These are phyloP conservation scores for Leucoraja erinaceus DNA, from an alignment of 2,113 vertebrate species.

Conservation along the genomic window DNA sequence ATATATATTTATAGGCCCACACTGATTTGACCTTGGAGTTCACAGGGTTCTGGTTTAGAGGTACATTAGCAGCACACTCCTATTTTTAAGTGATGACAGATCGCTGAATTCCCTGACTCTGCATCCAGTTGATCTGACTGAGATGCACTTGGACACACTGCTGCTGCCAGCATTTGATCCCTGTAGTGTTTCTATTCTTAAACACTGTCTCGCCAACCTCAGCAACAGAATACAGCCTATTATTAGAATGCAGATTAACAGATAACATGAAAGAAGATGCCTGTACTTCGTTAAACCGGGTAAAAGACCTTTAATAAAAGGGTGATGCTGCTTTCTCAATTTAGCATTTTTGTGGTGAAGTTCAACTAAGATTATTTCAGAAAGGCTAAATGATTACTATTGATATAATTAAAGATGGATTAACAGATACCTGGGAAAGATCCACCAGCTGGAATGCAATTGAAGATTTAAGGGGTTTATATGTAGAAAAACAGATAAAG, in stretches of 20 bases:
- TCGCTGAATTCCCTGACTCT: conserved; percentile 9
- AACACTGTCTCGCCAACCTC: conserved; percentile 13
- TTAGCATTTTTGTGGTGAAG: neutral
- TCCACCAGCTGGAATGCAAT: neutral
- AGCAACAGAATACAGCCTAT: conserved; percentile 19
- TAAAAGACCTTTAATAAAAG: neutral
- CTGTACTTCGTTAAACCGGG: neutral
- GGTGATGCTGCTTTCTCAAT: neutral
- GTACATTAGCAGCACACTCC: neutral
- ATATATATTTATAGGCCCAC: neutral
- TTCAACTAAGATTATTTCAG: neutral
- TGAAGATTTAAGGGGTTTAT: neutral
- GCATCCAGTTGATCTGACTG: conserved; percentile 17
- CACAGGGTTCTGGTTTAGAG: neutral
- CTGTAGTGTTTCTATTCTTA: conserved; percentile 30
- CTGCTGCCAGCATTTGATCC: conserved; percentile 14
- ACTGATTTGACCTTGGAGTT: conserved; percentile 21
- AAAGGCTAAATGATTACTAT: neutral
- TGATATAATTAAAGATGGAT: neutral
- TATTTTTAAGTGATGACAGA: conserved; percentile 37
- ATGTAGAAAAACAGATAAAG: neutral
- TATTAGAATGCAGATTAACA: conserved; percentile 33
- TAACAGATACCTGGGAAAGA: neutral
- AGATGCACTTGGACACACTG: neutral
- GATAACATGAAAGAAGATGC: conserved; percentile 1